Evolutionary conservation across 2,113 vertebrate species (phyloP).

Genomic region (Boulengeromyrus knoepffleri): DNA sequence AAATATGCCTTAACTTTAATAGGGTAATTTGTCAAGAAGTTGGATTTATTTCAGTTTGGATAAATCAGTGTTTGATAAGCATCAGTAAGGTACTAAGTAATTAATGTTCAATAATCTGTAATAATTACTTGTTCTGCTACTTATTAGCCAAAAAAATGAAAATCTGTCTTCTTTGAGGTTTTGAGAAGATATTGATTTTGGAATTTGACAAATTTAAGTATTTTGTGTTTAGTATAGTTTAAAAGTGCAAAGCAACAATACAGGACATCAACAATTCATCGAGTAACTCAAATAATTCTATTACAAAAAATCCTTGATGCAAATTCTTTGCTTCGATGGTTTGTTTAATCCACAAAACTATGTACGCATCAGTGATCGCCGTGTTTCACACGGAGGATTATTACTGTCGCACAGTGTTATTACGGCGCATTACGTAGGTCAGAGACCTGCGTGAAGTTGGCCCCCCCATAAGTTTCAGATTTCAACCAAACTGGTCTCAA

Average conservation of each 20-base stretch:
- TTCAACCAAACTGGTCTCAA: too few relatives aligned
- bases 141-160: not conserved
- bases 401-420: too few relatives aligned
- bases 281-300: too few relatives aligned
- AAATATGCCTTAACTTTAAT: not conserved
- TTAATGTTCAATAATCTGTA: not conserved
- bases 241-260: not conserved
- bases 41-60: not conserved
- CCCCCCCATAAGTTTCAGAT: too few relatives aligned
- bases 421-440: too few relatives aligned
- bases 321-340: too few relatives aligned
- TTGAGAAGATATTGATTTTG: not conserved
- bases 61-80: not conserved
- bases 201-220: not conserved
- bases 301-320: too few relatives aligned
- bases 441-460: too few relatives aligned
- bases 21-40: not conserved
- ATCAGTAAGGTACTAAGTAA: not conserved
- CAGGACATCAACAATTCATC: too few relatives aligned
- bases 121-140: not conserved
- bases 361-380: too few relatives aligned
- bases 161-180: not conserved
- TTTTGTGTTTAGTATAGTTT: not conserved
- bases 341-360: too few relatives aligned
- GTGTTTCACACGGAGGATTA: too few relatives aligned